These are phyloP conservation scores for Pomacea maculata DNA, from an alignment of 1,140 invertebrate species.

Conservation along the genomic window DNA sequence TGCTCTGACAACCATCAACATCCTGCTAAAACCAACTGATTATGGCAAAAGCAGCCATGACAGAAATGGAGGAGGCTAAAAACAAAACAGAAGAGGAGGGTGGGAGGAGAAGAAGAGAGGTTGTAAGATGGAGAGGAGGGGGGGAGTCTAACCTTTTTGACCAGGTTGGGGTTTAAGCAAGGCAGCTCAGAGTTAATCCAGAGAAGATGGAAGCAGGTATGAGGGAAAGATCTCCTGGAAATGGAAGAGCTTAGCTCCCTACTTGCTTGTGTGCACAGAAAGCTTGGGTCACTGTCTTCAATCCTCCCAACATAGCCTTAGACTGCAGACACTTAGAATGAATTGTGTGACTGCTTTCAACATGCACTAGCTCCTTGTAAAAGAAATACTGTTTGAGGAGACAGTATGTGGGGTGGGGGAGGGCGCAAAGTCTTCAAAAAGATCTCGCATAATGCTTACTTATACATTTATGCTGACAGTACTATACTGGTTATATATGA, in stretches of 20 bases:
- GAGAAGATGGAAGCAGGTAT: constrained; percentile 4
- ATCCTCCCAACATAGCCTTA: background rate
- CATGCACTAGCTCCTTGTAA: no score
- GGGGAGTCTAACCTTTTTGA: background rate
- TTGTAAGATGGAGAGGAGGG: background rate
- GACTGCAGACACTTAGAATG: no score
- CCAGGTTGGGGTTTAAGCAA: constrained; percentile 1
- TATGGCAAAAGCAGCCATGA: background rate
- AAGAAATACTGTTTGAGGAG: no score
- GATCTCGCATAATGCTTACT: no score
- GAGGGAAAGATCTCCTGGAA: background rate
- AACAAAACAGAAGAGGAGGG: background rate
- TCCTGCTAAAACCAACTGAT: no score
- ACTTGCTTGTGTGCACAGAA: constrained; percentile 9
- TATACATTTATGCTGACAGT: no score
- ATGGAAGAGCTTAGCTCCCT: constrained; percentile 8
- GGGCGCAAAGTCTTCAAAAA: no score
- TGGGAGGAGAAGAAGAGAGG: background rate
- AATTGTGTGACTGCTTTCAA: no score
- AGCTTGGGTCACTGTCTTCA: background rate
- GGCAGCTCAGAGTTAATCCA: background rate
- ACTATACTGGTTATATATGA: no score
- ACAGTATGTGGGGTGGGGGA: no score
- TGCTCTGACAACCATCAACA: no score
- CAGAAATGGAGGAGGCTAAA: background rate